A percentile compares a stretch with the other conserved stretches of the same genome.
Conservation (phyloP, 2,113 vertebrate genomes). For the Myotis brandtii region DNA sequence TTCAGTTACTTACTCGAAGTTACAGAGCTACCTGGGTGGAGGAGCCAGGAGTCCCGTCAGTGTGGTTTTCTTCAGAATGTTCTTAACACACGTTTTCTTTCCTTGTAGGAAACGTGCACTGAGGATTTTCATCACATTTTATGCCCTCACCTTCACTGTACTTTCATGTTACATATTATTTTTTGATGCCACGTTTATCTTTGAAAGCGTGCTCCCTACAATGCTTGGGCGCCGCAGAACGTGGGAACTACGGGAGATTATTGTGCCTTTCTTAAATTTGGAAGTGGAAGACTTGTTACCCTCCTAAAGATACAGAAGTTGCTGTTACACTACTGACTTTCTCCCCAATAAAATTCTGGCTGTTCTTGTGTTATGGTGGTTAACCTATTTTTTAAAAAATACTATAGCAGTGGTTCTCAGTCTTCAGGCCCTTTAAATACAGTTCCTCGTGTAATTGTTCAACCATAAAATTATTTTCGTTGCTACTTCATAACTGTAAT, state of each 20-base stretch:
- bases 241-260: slow-evolving; percentile 51
- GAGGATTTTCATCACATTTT: slow-evolving; percentile 37
- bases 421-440: too few relatives aligned
- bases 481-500: too few relatives aligned
- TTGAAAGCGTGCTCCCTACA: slow-evolving; percentile 41
- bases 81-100: slow-evolving; percentile 25
- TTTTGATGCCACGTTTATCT: slow-evolving; percentile 55
- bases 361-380: neutral
- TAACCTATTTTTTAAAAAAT: neutral
- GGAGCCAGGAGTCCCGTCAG: neutral
- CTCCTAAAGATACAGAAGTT: slow-evolving; percentile 17
- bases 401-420: too few relatives aligned
- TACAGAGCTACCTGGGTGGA: neutral
- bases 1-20: neutral
- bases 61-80: neutral
- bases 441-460: too few relatives aligned
- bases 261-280: slow-evolving; percentile 38
- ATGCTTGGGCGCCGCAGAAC: neutral
- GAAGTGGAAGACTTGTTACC: slow-evolving; percentile 65
- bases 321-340: neutral
- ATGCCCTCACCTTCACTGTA: slow-evolving; percentile 35
- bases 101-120: slow-evolving; percentile 38
- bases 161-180: slow-evolving; percentile 63
- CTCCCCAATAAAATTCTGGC: slow-evolving; percentile 52
- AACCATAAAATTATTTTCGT: too few relatives aligned